phyloP scores from a whole-genome alignment of 2,113 vertebrate species.

The Paradoxurus hermaphroditus region DNA sequence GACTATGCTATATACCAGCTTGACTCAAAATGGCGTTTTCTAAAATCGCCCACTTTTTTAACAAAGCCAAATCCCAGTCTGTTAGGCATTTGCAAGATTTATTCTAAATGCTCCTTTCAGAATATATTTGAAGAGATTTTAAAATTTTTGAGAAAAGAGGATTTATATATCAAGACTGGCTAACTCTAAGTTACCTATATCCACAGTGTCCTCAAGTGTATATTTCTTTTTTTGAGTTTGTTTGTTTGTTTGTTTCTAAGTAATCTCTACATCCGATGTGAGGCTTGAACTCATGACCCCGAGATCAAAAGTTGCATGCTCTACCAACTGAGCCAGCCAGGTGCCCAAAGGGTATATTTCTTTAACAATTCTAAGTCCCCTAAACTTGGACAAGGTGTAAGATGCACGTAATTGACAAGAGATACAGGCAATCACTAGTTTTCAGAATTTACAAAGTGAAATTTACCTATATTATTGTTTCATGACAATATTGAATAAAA shows the following conservation, averaged over 20 bases:
- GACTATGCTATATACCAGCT: neutral
- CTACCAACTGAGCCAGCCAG: neutral
- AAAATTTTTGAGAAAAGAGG: neutral
- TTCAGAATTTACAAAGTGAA: neutral
- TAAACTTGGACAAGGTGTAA: neutral
- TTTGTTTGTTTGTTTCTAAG: neutral
- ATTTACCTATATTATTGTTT: neutral
- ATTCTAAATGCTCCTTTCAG: constrained; percentile 1
- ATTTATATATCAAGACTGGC: neutral
- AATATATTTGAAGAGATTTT: neutral
- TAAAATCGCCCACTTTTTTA: neutral
- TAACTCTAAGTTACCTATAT: neutral
- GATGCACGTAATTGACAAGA: neutral
- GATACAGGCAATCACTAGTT: neutral
- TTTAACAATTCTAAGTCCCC: neutral
- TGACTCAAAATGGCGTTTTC: constrained; percentile 34
- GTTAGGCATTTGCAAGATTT: neutral
- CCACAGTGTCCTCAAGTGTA: neutral
- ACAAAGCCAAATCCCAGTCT: constrained; percentile 16
- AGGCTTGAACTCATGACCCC: neutral
- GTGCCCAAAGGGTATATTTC: neutral
- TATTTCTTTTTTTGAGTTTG: neutral
- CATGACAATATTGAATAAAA: neutral
- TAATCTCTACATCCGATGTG: neutral
- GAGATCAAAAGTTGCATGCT: neutral